Evolutionary conservation across 2,113 vertebrate genomes (phyloP).

Genomic region (Solenodon paradoxus): DNA sequence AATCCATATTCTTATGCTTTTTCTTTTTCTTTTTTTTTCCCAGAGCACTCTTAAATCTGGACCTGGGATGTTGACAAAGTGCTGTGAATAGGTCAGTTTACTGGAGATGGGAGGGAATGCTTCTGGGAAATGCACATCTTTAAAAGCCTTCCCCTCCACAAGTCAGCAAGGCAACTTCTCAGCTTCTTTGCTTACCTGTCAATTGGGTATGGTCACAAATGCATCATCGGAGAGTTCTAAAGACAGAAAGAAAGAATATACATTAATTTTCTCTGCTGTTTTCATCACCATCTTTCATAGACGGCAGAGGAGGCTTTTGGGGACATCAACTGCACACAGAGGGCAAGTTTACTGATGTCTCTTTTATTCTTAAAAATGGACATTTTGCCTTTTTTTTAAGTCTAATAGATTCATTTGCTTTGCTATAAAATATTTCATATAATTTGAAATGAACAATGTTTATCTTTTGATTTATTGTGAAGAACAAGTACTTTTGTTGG

Average conservation of each 20-base stretch:
- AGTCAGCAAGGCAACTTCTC: not conserved
- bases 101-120: not conserved
- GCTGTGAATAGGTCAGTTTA: not conserved
- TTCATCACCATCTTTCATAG: not conserved
- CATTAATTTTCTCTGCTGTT: not conserved
- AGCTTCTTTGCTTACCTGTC: not conserved
- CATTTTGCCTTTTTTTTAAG: not conserved
- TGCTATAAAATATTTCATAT: not conserved
- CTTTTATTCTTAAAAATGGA: not conserved
- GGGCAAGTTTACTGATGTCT: not conserved
- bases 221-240: not conserved
- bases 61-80: not conserved
- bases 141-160: not conserved
- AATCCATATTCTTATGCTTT: not conserved
- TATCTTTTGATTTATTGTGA: conserved; percentile 20
- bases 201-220: not conserved
- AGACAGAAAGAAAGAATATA: not conserved
- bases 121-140: not conserved
- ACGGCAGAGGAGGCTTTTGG: not conserved
- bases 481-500: not conserved
- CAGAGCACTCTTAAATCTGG: not conserved
- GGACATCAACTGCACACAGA: not conserved
- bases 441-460: not conserved
- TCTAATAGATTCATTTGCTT: not conserved
- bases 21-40: too few species aligned